These are phyloP conservation scores for Stegodyphus dumicola DNA, from an alignment of 1,140 invertebrate species.

Conservation along the genomic window DNA sequence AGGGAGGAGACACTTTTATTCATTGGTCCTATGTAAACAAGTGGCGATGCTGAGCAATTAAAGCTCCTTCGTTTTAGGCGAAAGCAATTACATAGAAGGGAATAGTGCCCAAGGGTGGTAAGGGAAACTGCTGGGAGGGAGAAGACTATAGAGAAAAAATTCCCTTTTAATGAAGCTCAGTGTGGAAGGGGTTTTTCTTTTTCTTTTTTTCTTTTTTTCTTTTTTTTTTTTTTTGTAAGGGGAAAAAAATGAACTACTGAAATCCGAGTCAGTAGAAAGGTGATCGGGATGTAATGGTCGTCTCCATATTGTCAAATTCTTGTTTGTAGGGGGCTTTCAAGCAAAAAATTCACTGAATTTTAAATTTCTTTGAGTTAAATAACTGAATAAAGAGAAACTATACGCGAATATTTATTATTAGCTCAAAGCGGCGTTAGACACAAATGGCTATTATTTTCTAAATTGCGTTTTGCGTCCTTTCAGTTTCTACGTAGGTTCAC, in stretches of 20 bases:
- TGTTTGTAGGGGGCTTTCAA: no score
- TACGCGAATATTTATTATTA: no score
- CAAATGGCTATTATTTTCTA: no score
- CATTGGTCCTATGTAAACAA: slow-evolving; percentile 37
- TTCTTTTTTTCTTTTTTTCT: neutral
- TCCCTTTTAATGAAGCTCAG: slow-evolving; percentile 34
- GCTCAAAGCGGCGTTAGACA: no score
- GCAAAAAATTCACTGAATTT: no score
- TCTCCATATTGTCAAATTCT: no score
- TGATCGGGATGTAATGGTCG: neutral
- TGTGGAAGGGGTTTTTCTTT: neutral
- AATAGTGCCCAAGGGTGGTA: slow-evolving; percentile 20
- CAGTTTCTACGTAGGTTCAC: no score
- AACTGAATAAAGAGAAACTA: no score
- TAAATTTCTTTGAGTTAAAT: no score
- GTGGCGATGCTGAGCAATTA: slow-evolving; percentile 37
- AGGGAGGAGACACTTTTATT: slow-evolving; percentile 7
- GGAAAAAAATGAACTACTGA: neutral
- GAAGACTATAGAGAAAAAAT: slow-evolving; percentile 21
- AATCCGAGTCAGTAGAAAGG: neutral
- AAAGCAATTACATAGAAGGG: slow-evolving; percentile 46
- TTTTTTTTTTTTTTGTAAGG: neutral
- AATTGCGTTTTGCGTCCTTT: no score
- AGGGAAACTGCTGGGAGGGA: slow-evolving; percentile 24
- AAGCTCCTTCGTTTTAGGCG: slow-evolving; percentile 24